Percentiles rank a stretch among this genome's conserved stretches.
phyloP scores from a whole-genome alignment of 35 echinoderm and acorn worm species.

The Holothuria glaberrima region DNA sequence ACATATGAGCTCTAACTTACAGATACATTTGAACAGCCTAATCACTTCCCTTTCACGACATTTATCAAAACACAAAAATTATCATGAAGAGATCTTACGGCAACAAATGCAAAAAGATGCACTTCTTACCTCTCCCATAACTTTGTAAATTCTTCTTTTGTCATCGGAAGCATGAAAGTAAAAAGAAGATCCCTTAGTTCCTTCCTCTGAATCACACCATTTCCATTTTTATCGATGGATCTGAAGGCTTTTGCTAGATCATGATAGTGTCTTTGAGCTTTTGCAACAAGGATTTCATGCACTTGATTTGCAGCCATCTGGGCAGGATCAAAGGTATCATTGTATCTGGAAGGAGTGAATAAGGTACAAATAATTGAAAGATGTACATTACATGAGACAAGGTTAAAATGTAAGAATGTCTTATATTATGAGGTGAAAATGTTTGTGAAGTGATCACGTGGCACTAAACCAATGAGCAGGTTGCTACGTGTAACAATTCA shows the following conservation, averaged over 20 bases:
- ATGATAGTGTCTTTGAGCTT: constrained; percentile 87
- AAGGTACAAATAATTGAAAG: not conserved
- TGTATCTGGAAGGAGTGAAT: constrained; percentile 70
- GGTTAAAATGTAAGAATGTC: no score
- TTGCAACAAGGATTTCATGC: constrained; percentile 91
- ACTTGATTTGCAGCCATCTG: constrained; percentile 90
- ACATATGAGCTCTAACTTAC: no score
- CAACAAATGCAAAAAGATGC: no score
- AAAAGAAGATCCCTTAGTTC: constrained; percentile 92
- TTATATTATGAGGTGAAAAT: no score
- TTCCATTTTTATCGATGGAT: constrained; percentile 91
- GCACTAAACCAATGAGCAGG: no score
- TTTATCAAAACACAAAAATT: no score
- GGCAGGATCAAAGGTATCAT: constrained; percentile 83
- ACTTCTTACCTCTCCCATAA: constrained; percentile 80
- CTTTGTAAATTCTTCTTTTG: constrained; percentile 83
- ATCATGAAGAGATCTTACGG: no score
- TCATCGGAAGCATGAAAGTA: constrained; percentile 98
- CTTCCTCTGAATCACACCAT: constrained; percentile 94
- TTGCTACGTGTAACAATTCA: no score
- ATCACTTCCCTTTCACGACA: no score
- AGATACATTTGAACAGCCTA: no score
- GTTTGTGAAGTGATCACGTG: no score
- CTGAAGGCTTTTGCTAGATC: constrained; percentile 95
- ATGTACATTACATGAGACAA: no score